These are phyloP conservation scores for Lepidurus arcticus DNA, from an alignment of 1,140 invertebrate genomes.

Conservation along the genomic window DNA sequence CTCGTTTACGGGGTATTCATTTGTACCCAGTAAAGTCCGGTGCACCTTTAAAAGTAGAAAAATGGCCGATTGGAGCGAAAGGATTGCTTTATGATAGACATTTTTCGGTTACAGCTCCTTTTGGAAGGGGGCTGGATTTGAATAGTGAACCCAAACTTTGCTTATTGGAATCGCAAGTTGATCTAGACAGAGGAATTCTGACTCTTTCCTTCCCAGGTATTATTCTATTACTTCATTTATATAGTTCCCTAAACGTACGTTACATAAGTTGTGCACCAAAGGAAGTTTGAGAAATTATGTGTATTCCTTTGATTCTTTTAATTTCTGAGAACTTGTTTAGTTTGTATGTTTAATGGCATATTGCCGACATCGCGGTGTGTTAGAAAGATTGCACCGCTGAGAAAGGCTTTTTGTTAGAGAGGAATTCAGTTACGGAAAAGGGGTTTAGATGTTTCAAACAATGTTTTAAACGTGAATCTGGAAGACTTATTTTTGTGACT, in stretches of 20 bases:
- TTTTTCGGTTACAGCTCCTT: slow-evolving; percentile 81
- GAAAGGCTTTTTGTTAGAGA: slow-evolving; percentile 28
- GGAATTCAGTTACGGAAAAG: too few species aligned
- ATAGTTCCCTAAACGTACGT: too few species aligned
- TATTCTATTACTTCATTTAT: background rate
- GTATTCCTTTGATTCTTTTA: background rate
- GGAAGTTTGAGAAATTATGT: too few species aligned
- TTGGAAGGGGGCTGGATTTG: slow-evolving; percentile 77
- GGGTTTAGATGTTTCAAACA: too few species aligned
- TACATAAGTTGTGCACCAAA: too few species aligned
- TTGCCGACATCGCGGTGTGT: background rate
- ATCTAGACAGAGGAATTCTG: slow-evolving; percentile 56
- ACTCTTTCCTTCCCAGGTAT: slow-evolving; percentile 62
- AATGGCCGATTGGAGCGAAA: slow-evolving; percentile 63
- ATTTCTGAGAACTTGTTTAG: background rate
- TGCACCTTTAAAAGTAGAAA: slow-evolving; percentile 60
- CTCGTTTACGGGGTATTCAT: slow-evolving; percentile 51
- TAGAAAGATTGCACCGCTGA: slow-evolving; percentile 33
- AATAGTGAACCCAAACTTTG: slow-evolving; percentile 76
- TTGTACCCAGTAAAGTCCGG: slow-evolving; percentile 94
- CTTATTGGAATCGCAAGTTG: slow-evolving; percentile 61
- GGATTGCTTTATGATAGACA: slow-evolving; percentile 82
- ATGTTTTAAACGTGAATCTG: too few species aligned
- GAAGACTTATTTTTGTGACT: too few species aligned
- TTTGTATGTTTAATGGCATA: background rate